A percentile compares a stretch with the other conserved stretches of the same genome.
phyloP scores from a whole-genome alignment of 2,888 invertebrate genomes.

The Ennomos quercinarius region DNA sequence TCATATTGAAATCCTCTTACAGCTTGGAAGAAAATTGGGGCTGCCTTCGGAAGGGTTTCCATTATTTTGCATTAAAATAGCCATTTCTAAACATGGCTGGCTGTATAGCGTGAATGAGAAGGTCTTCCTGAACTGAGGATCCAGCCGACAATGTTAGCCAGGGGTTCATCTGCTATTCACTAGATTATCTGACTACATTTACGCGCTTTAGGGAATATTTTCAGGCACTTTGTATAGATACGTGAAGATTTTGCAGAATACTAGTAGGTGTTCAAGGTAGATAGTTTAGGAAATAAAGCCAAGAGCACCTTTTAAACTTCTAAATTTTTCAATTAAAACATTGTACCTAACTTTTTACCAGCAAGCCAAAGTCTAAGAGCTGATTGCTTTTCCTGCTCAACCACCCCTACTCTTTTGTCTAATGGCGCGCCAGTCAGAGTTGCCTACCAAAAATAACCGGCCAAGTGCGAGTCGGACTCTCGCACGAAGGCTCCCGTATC shows the following conservation, averaged over 20 bases:
- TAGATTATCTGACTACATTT: conserved; percentile 38
- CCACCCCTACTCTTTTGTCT: too few species aligned
- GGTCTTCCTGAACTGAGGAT: conserved; percentile 35
- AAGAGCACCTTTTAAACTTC: too few species aligned
- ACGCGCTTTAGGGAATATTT: conserved; percentile 42
- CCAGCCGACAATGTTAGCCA: conserved; percentile 24
- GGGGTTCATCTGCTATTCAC: conserved; percentile 37
- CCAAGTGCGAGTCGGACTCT: too few species aligned
- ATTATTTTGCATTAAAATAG: conserved; percentile 52
- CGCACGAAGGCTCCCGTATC: too few species aligned
- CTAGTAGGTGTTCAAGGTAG: conserved; percentile 7
- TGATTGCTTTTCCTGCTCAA: too few species aligned
- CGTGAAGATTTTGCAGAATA: conserved; percentile 18
- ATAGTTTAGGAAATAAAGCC: background rate
- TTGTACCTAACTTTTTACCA: too few species aligned
- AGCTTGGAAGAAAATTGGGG: conserved; percentile 34
- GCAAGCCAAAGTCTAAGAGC: too few species aligned
- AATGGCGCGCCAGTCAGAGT: too few species aligned
- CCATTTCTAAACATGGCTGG: conserved; percentile 49
- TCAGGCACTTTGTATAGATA: conserved; percentile 38
- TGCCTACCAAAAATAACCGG: too few species aligned
- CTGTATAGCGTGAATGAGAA: conserved; percentile 43
- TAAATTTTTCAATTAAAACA: too few species aligned
- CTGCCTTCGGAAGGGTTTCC: conserved; percentile 37
- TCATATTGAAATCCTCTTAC: conserved; percentile 28